phyloP scores from a whole-genome alignment of 2,797 vertebrate genomes.

The Siniperca undulata region DNA sequence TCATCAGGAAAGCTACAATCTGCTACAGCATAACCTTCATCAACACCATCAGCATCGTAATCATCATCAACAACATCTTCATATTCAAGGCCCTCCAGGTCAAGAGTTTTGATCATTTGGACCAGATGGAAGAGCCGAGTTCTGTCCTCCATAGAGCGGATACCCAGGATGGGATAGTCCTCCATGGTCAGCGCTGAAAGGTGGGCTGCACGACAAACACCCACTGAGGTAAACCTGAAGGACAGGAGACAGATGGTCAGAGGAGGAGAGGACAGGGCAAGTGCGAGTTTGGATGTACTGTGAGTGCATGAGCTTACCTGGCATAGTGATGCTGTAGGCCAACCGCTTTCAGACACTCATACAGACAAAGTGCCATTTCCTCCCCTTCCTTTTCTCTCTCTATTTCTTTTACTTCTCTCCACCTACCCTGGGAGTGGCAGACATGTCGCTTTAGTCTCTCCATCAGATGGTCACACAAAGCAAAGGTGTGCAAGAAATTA shows the following conservation, averaged over 20 bases:
- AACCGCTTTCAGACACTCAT: conserved; percentile 89
- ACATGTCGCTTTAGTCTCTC: conserved; percentile 34
- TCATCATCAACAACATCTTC: conserved; percentile 24
- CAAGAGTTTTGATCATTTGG: conserved; percentile 87
- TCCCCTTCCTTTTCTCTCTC: conserved; percentile 22
- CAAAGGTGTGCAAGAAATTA: background rate
- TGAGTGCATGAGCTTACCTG: conserved; percentile 65
- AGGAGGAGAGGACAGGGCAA: background rate
- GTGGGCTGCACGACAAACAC: conserved; percentile 86
- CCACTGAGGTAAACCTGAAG: conserved; percentile 85
- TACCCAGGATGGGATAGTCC: conserved; percentile 89
- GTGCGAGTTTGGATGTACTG: background rate
- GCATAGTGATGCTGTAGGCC: conserved; percentile 90
- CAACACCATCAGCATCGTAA: conserved; percentile 18
- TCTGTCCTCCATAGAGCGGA: conserved; percentile 88
- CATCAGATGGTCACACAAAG: conserved; percentile 24
- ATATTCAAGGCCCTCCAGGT: conserved; percentile 70
- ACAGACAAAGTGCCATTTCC: conserved; percentile 88
- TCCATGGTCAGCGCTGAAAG: conserved; percentile 88
- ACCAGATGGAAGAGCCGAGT: conserved; percentile 90
- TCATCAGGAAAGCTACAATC: conserved; percentile 27
- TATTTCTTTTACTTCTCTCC: conserved; percentile 22
- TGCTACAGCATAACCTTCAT: background rate
- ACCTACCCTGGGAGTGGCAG: conserved; percentile 20
- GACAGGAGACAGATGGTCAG: conserved; percentile 10